Conservation (phyloP, 2,113 vertebrate genomes). For the Trachemys scripta region DNA sequence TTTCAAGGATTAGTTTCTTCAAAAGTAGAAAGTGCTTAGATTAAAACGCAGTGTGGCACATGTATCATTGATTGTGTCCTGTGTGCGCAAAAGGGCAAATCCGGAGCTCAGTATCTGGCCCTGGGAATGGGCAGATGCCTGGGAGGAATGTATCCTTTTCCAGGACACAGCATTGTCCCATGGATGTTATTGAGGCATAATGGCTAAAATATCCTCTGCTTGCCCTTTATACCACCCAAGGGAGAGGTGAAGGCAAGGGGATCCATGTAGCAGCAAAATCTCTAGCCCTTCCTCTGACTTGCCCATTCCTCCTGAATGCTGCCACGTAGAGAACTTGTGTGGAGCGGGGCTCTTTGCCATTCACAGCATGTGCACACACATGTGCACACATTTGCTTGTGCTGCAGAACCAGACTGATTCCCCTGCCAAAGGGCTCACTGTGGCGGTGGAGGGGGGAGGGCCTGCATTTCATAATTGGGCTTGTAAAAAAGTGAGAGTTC, state of each 20-base stretch:
- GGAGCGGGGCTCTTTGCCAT: not conserved
- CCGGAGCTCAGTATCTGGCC: not conserved
- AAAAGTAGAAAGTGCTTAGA: not conserved
- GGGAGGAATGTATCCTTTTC: not conserved
- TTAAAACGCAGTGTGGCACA: not conserved
- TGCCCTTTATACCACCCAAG: not conserved
- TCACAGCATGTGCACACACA: not conserved
- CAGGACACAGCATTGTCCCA: not conserved
- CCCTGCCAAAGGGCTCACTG: not conserved
- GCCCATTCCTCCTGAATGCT: not conserved
- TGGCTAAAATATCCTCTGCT: not conserved
- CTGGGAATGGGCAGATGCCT: not conserved
- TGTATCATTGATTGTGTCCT: not conserved
- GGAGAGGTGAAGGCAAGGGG: not conserved
- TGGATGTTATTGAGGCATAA: not conserved
- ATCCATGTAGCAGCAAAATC: accelerated
- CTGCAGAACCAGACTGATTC: not conserved
- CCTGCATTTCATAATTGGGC: not conserved
- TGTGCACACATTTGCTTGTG: not conserved
- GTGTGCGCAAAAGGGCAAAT: not conserved
- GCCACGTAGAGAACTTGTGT: not conserved
- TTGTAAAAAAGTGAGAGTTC: not conserved
- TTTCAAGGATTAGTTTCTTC: not conserved
- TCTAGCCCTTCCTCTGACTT: not conserved
- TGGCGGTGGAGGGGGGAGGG: not conserved